Base-by-base conservation (phyloP, 1,140 invertebrate genomes). In the Lanistes nyassanus region DNA sequence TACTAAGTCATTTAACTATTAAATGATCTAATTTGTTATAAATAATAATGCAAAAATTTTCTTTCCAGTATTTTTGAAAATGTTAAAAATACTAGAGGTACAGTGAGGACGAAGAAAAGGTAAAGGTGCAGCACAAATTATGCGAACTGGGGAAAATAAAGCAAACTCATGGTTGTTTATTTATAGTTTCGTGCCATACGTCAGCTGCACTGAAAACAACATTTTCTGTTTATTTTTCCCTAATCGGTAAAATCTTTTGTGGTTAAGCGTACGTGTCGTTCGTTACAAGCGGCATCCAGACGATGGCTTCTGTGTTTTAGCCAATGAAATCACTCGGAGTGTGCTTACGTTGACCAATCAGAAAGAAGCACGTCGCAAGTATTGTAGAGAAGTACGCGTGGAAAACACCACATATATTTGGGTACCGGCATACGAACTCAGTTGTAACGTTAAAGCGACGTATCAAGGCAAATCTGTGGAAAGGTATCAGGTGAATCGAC, bases 261-360 rank as follows among this genome's bases (percentile, higher is more conserved):
- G 19, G 26, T 66, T 69, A 55, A 71, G 36, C 67, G 4, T 74
- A 78, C 76, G 76, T 78, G 76, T 78, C 76, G 7, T 56, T 70
- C 66, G 53, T 26, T 47, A 72, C 47, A 65, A 34, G 29, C 62
- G 37, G 60, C 73, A 75, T 66, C 66, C 29, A n/a, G 42, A 51
- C 26, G 29, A 11, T 42, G 5, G 39, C 34, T 74, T 36, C 47
- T 51, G 26, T 39, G 64, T 39, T 21, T 55, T 39, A 74, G 51
- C 77, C 77, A 79, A 79, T 79, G n/a, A 72, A 29, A 23, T 31
- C 23, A 7, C 37, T 62, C 51, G 42, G 47, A 66, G 60, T 76
- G 19, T 58, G 69, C 56, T 67, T 55, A 71, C 65, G 58, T n/a
- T 47, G 68, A 72, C 78, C 78, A 79, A 79, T 79, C 78, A 72